Percentiles rank a stretch among this genome's conserved stretches.
These are phyloP conservation scores for Oreochromis spilurus DNA, from an alignment of 2,113 vertebrate species.

Conservation along the genomic window DNA sequence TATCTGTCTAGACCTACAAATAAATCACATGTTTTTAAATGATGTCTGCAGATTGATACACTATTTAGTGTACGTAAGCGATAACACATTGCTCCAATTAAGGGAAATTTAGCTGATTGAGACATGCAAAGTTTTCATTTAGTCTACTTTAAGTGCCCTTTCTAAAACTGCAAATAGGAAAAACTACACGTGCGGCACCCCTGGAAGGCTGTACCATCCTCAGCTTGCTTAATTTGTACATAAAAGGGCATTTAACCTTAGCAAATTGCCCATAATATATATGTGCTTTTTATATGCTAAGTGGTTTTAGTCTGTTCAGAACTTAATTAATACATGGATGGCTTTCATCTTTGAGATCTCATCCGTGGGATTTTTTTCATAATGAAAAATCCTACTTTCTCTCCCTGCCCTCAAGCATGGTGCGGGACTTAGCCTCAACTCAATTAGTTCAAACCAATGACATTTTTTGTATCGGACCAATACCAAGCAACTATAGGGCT, in stretches of 20 bases:
- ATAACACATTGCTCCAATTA: slow-evolving; percentile 1
- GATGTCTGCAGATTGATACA: not conserved
- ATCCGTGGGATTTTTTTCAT: not conserved
- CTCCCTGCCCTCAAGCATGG: not conserved
- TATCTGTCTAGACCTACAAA: not conserved
- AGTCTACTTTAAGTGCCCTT: not conserved
- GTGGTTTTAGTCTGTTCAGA: not conserved
- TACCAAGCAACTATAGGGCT: not conserved
- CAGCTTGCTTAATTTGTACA: not conserved
- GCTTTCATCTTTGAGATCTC: not conserved
- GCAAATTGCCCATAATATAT: not conserved
- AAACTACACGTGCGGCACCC: not conserved
- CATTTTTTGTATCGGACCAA: not conserved
- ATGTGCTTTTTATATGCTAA: not conserved
- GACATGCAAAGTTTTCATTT: not conserved
- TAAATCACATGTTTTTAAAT: not conserved
- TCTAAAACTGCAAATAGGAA: not conserved
- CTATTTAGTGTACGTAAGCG: not conserved
- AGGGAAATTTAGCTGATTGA: slow-evolving; percentile 24
- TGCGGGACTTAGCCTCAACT: not conserved
- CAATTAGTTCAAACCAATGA: not conserved
- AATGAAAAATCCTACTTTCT: not conserved
- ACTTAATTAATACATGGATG: not conserved
- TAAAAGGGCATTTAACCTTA: not conserved
- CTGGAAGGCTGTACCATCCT: not conserved